Conservation (phyloP, 1,140 invertebrate species). For the Rhagoletis zephyria region DNA sequence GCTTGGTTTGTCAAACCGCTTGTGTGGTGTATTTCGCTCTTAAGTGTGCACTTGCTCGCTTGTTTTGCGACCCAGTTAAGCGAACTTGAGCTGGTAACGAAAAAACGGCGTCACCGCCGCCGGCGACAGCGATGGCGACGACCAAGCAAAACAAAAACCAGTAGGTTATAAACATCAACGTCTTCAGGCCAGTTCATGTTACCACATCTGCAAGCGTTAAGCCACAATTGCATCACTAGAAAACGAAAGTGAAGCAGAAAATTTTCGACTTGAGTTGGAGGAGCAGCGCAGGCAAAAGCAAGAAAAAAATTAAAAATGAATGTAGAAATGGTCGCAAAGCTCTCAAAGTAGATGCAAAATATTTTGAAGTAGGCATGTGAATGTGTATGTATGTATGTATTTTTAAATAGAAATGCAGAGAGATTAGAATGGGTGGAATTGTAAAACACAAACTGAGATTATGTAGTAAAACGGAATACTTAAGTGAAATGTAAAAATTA, state of each 20-base stretch:
- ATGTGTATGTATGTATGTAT: slow-evolving; percentile 9
- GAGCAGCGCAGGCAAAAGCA: not conserved
- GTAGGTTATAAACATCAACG: not conserved
- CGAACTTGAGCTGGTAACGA: slow-evolving; percentile 40
- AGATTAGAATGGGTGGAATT: not conserved
- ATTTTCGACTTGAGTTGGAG: not conserved
- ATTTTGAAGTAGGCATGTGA: not conserved
- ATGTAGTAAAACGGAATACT: not conserved
- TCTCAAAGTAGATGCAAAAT: not conserved
- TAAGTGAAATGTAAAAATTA: slow-evolving; percentile 1
- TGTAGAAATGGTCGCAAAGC: not conserved
- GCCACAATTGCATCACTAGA: slow-evolving; percentile 27
- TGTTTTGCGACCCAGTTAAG: slow-evolving; percentile 50
- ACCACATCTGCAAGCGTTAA: slow-evolving; percentile 44
- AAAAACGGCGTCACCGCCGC: not conserved
- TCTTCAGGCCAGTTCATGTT: slow-evolving; percentile 29
- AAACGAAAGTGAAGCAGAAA: not conserved
- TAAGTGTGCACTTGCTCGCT: slow-evolving; percentile 38
- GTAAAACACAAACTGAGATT: not conserved
- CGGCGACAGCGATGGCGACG: not conserved
- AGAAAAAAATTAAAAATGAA: not conserved
- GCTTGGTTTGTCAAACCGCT: too few species aligned
- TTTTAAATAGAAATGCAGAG: not conserved
- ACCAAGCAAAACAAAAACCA: slow-evolving; percentile 1
- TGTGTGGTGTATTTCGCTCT: too few species aligned